Evolutionary conservation across 2,113 vertebrate species (phyloP).

Genomic region (Leptobrachium ailaonicum): DNA sequence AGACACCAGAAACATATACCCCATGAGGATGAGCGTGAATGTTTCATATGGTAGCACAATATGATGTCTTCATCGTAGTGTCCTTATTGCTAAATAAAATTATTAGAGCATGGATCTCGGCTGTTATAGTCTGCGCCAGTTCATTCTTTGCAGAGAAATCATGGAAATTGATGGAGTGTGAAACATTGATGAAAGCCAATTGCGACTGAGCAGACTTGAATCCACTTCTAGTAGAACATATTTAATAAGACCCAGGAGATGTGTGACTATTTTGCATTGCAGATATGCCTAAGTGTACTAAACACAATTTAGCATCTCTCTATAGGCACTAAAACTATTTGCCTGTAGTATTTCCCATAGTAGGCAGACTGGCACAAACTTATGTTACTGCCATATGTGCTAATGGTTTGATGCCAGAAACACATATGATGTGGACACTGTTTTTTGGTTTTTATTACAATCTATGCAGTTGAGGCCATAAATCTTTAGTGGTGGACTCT

Average conservation of each 20-base stretch:
- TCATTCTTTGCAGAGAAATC: no score
- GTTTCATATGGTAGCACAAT: no score
- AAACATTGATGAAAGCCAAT: constrained; percentile 1
- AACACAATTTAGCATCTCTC: constrained; percentile 80
- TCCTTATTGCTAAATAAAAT: no score
- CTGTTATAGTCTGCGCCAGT: no score
- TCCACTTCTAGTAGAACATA: constrained; percentile 66
- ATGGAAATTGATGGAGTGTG: background rate
- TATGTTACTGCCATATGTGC: constrained; percentile 80
- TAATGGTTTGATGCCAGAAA: constrained; percentile 75
- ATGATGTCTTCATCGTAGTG: no score
- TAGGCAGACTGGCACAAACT: constrained; percentile 78
- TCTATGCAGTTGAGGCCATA: constrained; percentile 59
- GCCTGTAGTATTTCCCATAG: constrained; percentile 77
- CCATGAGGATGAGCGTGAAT: no score
- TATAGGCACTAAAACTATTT: constrained; percentile 77
- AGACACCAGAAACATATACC: no score
- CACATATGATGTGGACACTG: constrained; percentile 70
- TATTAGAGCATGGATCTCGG: no score
- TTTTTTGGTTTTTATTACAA: constrained; percentile 76
- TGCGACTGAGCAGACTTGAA: constrained; percentile 26
- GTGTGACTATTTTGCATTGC: constrained; percentile 74
- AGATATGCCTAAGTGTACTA: constrained; percentile 83
- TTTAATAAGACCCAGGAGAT: constrained; percentile 72
- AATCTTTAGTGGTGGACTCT: constrained; percentile 65